Conservation (phyloP, 2,888 invertebrate species). For the Apamea crenata region DNA sequence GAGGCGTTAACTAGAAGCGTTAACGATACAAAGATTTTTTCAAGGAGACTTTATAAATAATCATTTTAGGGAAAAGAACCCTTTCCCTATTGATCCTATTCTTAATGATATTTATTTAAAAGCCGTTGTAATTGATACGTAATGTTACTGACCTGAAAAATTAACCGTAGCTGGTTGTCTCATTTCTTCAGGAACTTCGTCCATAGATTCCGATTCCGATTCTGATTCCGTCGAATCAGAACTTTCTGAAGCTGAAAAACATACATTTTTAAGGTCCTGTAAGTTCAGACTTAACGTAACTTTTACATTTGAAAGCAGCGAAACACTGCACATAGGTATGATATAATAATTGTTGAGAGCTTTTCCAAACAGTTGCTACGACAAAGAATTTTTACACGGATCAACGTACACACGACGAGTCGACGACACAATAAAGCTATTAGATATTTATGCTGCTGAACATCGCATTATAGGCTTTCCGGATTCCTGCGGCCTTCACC, state of each 20-base stretch:
- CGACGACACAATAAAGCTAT: background rate
- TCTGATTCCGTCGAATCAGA: slow-evolving; percentile 18
- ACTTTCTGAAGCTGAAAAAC: slow-evolving; percentile 29
- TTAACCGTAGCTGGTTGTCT: background rate
- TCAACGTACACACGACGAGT: background rate
- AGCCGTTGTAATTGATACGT: background rate
- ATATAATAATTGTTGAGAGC: background rate
- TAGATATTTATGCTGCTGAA: background rate
- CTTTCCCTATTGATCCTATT: background rate
- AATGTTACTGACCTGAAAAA: slow-evolving; percentile 28
- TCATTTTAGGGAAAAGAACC: background rate
- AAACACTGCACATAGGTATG: background rate
- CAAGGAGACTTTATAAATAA: too few species aligned
- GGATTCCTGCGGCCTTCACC: too few species aligned
- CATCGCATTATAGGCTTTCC: background rate
- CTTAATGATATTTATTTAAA: background rate
- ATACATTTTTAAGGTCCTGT: background rate
- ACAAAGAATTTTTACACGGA: background rate
- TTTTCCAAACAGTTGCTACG: background rate
- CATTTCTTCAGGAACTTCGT: slow-evolving; percentile 39
- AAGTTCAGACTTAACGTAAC: background rate
- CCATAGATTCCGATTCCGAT: slow-evolving; percentile 11
- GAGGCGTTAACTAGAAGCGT: too few species aligned
- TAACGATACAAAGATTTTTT: background rate
- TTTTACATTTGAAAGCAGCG: background rate